Percentiles rank a stretch among this genome's conserved stretches.
These are phyloP conservation scores for Micromys minutus DNA, from an alignment of 2,113 vertebrate genomes.

Conservation along the genomic window DNA sequence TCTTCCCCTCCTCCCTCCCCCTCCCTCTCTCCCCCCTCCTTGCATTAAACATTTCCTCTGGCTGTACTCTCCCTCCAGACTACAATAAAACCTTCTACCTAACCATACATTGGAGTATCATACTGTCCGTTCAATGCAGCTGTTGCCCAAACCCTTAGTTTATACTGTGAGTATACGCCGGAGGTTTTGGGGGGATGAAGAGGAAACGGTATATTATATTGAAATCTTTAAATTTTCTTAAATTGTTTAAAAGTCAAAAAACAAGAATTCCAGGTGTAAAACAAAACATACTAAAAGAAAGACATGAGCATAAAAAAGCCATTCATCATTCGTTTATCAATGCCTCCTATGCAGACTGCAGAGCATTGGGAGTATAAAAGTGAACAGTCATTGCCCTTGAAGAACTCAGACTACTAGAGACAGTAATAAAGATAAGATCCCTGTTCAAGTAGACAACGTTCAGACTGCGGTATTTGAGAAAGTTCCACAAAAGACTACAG, in stretches of 20 bases:
- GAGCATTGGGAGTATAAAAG: neutral
- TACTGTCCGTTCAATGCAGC: neutral
- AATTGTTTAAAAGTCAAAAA: neutral
- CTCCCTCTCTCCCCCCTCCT: no score
- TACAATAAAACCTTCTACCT: neutral
- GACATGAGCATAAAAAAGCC: neutral
- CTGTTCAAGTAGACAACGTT: neutral
- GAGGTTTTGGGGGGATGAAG: neutral
- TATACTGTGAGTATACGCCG: neutral
- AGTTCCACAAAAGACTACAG: neutral
- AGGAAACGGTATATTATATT: neutral
- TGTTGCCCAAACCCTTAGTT: neutral
- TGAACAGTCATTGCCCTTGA: neutral
- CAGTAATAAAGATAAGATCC: conserved; percentile 36
- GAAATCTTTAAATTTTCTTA: neutral
- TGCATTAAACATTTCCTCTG: neutral
- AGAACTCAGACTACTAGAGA: neutral
- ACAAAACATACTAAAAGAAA: neutral
- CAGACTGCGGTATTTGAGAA: conserved; percentile 3
- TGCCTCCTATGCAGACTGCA: neutral
- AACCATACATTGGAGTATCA: neutral
- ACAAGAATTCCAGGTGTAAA: neutral
- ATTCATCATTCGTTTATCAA: neutral
- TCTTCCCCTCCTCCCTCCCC: neutral
- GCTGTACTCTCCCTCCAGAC: neutral